These are phyloP conservation scores for Dolichoris vasculosae DNA, from an alignment of 1,140 invertebrate genomes.

Conservation along the genomic window DNA sequence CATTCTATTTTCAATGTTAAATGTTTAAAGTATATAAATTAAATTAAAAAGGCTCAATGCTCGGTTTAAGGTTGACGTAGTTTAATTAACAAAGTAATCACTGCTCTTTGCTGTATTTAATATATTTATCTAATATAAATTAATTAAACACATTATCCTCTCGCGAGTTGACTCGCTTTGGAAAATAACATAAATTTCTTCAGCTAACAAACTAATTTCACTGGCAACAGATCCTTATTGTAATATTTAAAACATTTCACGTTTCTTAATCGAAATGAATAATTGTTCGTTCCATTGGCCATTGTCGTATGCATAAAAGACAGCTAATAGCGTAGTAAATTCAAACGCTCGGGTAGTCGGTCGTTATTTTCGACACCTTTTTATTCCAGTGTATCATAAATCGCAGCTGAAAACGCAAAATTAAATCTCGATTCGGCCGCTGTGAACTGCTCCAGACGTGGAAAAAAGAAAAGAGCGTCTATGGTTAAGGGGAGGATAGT, in stretches of 20 bases:
- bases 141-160: too few species aligned
- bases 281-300: neutral
- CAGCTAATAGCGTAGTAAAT: constrained; percentile 26
- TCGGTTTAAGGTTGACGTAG: too few species aligned
- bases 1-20: too few species aligned
- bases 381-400: constrained; percentile 54
- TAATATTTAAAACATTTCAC: constrained; percentile 33
- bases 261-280: neutral
- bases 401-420: constrained; percentile 33
- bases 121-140: too few species aligned
- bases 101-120: too few species aligned
- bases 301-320: constrained; percentile 2
- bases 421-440: constrained; percentile 31
- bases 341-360: constrained; percentile 31
- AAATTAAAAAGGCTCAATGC: too few species aligned
- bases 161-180: too few species aligned
- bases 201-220: neutral
- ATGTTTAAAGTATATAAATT: too few species aligned
- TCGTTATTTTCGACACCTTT: constrained; percentile 58
- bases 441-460: neutral
- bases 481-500: neutral
- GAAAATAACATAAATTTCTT: too few species aligned
- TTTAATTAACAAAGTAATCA: too few species aligned
- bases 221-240: neutral
- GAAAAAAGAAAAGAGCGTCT: neutral